These are phyloP conservation scores for Ylistrum balloti DNA, from an alignment of 1,140 invertebrate genomes.

Conservation along the genomic window DNA sequence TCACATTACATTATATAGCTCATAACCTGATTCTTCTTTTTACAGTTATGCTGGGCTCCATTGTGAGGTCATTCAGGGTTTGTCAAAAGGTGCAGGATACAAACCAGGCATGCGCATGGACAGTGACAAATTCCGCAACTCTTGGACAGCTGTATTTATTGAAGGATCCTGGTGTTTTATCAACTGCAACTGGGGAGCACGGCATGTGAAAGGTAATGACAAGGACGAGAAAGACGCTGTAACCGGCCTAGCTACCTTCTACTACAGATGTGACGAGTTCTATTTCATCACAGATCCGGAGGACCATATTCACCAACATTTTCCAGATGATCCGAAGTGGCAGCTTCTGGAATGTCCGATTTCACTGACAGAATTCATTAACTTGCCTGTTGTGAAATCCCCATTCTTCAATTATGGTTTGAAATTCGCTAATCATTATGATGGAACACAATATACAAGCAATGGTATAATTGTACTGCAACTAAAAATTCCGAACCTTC, in stretches of 20 bases:
- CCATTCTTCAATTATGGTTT: constrained; percentile 80
- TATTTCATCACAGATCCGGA: constrained; percentile 85
- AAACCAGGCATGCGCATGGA: constrained; percentile 97
- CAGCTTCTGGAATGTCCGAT: constrained; percentile 84
- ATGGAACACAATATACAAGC: constrained; percentile 76
- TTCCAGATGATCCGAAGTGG: constrained; percentile 84
- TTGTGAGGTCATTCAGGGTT: constrained; percentile 99
- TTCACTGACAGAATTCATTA: constrained; percentile 84
- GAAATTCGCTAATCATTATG: constrained; percentile 77
- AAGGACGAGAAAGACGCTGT: constrained; percentile 49
- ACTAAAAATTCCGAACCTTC: constrained; percentile 73
- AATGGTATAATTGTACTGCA: constrained; percentile 77
- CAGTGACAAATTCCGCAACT: constrained; percentile 86
- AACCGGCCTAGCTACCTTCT: constrained; percentile 61
- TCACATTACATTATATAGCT: too few relatives aligned
- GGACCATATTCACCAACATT: constrained; percentile 84
- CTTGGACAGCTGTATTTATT: constrained; percentile 79
- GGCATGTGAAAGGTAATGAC: constrained; percentile 74
- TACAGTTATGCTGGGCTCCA: constrained; percentile 97
- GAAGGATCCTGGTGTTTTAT: constrained; percentile 80
- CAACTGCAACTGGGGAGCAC: constrained; percentile 84
- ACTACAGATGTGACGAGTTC: constrained; percentile 82
- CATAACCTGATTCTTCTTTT: too few relatives aligned
- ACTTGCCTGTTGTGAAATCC: constrained; percentile 82
- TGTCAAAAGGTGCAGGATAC: constrained; percentile 99